These are phyloP conservation scores for Cephalotes varians DNA, from an alignment of 2,888 invertebrate species.

Conservation along the genomic window DNA sequence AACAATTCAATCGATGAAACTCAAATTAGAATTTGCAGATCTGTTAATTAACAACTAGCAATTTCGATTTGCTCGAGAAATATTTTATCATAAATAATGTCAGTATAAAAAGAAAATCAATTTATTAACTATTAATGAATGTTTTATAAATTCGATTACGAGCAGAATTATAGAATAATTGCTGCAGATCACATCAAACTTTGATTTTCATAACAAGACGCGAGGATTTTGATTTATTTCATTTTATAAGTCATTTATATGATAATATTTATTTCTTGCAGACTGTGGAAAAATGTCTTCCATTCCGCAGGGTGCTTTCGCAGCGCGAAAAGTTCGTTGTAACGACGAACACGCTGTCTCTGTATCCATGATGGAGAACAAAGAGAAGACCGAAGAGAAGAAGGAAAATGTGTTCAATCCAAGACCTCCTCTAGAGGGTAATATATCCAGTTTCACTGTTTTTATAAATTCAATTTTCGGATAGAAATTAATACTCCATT, in stretches of 20 bases:
- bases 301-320: conserved; percentile 92
- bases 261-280: conserved; percentile 46
- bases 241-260: not conserved
- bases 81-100: not conserved
- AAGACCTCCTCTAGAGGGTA: conserved; percentile 65
- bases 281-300: conserved; percentile 89
- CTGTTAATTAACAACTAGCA: not conserved
- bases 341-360: conserved; percentile 83
- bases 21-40: not conserved
- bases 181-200: not conserved
- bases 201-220: not conserved
- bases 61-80: not conserved
- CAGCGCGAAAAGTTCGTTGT: conserved; percentile 90
- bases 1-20: not conserved
- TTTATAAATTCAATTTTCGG: not conserved
- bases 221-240: not conserved
- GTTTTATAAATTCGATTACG: not conserved
- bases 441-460: not conserved
- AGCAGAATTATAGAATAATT: not conserved
- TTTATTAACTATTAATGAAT: not conserved
- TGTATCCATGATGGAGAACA: conserved; percentile 49
- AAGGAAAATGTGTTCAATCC: conserved; percentile 70
- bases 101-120: not conserved
- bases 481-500: not conserved
- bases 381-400: conserved; percentile 48